A percentile compares a stretch with the other conserved stretches of the same genome.
These are phyloP conservation scores for Danio choprae DNA, from an alignment of 2,797 vertebrate genomes.

Conservation along the genomic window DNA sequence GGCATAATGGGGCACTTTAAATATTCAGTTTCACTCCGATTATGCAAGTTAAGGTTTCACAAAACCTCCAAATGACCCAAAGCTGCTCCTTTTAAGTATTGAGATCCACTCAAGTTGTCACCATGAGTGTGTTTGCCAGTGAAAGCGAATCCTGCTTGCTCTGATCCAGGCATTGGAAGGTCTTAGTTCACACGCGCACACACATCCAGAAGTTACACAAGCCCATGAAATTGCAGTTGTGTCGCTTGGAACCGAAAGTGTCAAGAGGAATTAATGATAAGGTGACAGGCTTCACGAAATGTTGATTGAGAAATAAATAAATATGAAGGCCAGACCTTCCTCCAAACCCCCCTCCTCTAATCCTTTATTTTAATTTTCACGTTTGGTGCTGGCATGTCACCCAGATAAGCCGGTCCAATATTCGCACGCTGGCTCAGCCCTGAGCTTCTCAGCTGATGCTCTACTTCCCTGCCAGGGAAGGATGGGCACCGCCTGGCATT, in stretches of 20 bases:
- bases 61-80: slow-evolving; percentile 43
- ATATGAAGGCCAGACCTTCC: slow-evolving; percentile 47
- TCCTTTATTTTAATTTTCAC: slow-evolving; percentile 73
- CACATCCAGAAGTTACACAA: slow-evolving; percentile 53
- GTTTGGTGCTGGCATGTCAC: slow-evolving; percentile 68
- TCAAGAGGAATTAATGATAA: slow-evolving; percentile 72
- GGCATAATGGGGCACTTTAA: neutral
- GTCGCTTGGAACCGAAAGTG: slow-evolving; percentile 70
- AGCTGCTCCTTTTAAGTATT: neutral
- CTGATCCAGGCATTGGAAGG: slow-evolving; percentile 42
- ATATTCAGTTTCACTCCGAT: neutral
- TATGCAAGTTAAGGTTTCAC: neutral
- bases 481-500: slow-evolving; percentile 52
- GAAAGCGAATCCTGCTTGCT: slow-evolving; percentile 14
- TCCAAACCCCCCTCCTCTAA: slow-evolving; percentile 48
- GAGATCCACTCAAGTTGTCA: slow-evolving; percentile 11
- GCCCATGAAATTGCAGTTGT: slow-evolving; percentile 76
- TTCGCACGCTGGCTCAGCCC: slow-evolving; percentile 70
- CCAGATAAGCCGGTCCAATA: slow-evolving; percentile 74
- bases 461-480: slow-evolving; percentile 50
- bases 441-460: slow-evolving; percentile 65
- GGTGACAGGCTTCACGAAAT: slow-evolving; percentile 70
- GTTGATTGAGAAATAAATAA: slow-evolving; percentile 67
- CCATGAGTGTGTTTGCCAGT: slow-evolving; percentile 36
- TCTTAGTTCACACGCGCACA: slow-evolving; percentile 27